Base-by-base conservation (phyloP, 2,113 vertebrate genomes). In the Tragelaphus strepsiceros region DNA sequence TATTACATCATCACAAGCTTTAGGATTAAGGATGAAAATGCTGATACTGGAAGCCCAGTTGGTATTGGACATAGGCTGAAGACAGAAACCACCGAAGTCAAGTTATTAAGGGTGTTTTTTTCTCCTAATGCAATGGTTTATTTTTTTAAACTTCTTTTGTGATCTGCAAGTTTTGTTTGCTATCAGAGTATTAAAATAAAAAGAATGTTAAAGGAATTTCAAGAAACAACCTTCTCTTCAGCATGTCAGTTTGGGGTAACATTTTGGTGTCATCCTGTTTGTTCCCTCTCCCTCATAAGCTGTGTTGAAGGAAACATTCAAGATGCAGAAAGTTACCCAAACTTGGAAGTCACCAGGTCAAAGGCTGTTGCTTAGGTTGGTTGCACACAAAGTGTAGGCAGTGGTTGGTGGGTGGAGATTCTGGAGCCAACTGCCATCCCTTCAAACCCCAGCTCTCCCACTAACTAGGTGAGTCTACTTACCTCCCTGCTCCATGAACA, bases 51-150 rank as follows among this genome's bases (percentile, higher is more conserved):
- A 87, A 21, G 10, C n/a, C 30, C 7, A 81, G 1, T 43, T 16
- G 1, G 5, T 43, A 21, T 2, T 58, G 2, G 39, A 17, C 2
- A 19, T 22, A 24, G 53, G 22, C 43, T 49, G 10, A 53, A 93
- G 16, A 53, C 21, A 83, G 8, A 56, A 80, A 71, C 0, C 4
- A 43, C 6, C 14, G 28, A 85, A 26, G 62, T 81, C 14, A 81
- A 24, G 32, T 58, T 16, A 59, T 26, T 3, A 2, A 1, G 0
- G 0, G 3, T 1, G 3, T 22, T 32, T 58, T 58, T 22, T 15
- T 58, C 39, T 39, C 1, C 2, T 89, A 32, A 6, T 54, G 11
- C 16, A 58, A 64, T 51, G 46, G 9, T 22, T 13, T 22, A 8
- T 71, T 91, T 90, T 3, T 2, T 67, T 19, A 35, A 54, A 88